Base-by-base conservation (phyloP, 2,797 vertebrate species). In the Salarias fasciatus region DNA sequence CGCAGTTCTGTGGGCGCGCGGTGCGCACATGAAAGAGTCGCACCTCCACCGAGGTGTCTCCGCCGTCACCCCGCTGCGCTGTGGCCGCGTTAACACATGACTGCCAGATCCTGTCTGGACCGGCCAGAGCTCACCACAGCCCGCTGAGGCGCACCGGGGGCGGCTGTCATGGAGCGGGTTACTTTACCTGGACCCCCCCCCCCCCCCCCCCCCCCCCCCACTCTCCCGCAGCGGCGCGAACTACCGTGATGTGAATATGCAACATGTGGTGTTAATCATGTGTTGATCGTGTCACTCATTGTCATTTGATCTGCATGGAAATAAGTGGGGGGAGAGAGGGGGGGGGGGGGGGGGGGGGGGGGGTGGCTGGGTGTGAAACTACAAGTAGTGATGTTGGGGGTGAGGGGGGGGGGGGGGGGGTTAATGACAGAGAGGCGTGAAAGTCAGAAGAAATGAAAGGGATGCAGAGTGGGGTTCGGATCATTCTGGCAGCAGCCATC, bases 291-390 rank as follows among this genome's bases (percentile, higher is more conserved):
- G 18, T 24, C 18, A 2, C 18, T 24, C 18, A 3, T 24, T 24
- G 18, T 3, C 18, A 24, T 24, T 24, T 24, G 18, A 24, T 24
- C 18, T 18, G 24, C 18, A 24, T 24, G 18, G 18, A 24, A 24
- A n/a, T n/a, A n/a, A n/a, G n/a, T n/a, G 31, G 28, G 38, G 50
- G 8, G 29, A 30, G 7, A 48, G 13, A 18, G 53, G 48, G 2
- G 63, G 48, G 30, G 70, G 52, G 13, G 33, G 8, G n/a, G n/a
- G n/a, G n/a, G n/a, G n/a, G n/a, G n/a, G n/a, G n/a, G n/a, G n/a
- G n/a, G n/a, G n/a, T n/a, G n/a, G n/a, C n/a, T 1, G 72, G 82
- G 88, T 90, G 88, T 81, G 84, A 90, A 87, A 11, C 45, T 67
- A 29, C 36, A 62, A 68, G 63, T 70, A 79, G 63, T 85, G 75